Evolutionary conservation across 1,140 invertebrate species (phyloP).

Genomic region (Conus betulinus): DNA sequence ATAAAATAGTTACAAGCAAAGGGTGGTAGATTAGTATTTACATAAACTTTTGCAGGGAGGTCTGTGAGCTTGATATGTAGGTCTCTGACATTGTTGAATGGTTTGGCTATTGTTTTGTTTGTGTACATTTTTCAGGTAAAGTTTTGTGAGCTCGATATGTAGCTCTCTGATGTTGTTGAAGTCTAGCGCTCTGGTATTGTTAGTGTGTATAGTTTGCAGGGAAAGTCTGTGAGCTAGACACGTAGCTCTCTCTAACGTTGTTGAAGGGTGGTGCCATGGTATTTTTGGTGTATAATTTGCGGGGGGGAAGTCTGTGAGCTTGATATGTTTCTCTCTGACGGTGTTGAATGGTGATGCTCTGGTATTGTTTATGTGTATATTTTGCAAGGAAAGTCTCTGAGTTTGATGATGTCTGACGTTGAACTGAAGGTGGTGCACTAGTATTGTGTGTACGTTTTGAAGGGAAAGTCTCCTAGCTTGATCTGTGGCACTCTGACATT

Average conservation of each 20-base stretch:
- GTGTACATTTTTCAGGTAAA: slow-evolving; percentile 83
- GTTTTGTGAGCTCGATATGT: slow-evolving; percentile 76
- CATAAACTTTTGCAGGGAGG: not conserved
- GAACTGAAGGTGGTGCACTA: slow-evolving; percentile 83
- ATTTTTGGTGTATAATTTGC: slow-evolving; percentile 81
- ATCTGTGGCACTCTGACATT: slow-evolving; percentile 93
- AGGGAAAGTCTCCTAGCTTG: slow-evolving; percentile 80
- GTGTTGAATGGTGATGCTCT: no score
- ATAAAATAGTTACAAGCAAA: no score
- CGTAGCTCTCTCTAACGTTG: not conserved
- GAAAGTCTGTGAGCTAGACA: slow-evolving; percentile 90
- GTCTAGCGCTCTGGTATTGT: no score
- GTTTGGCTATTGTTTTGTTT: not conserved
- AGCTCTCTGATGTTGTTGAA: no score
- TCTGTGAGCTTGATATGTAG: not conserved
- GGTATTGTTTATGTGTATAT: not conserved
- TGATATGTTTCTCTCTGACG: no score
- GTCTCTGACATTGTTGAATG: slow-evolving; percentile 69
- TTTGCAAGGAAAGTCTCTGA: slow-evolving; percentile 92
- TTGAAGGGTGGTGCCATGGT: slow-evolving; percentile 92
- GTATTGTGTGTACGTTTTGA: slow-evolving; percentile 83
- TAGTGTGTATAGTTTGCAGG: slow-evolving; percentile 75
- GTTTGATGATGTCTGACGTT: slow-evolving; percentile 81
- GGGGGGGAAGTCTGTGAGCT: not conserved
- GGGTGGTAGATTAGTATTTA: no score